phyloP scores from a whole-genome alignment of 2,113 vertebrate genomes.

The Clarias macrocephalus region DNA sequence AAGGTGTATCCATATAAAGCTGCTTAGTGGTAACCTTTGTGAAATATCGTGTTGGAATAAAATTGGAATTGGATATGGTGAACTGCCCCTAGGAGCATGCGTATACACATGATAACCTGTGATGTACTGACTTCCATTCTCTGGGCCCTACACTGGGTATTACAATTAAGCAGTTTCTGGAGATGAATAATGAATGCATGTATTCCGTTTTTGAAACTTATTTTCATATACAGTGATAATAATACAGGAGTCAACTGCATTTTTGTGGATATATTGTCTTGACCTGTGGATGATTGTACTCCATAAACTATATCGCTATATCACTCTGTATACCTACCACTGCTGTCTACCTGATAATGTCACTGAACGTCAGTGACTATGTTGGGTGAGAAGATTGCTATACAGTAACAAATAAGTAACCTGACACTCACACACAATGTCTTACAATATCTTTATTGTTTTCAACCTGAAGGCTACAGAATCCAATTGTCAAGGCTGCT shows the following conservation, averaged over 20 bases:
- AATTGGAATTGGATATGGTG: neutral
- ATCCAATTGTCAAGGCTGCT: slow-evolving; percentile 70
- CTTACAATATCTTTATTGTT: slow-evolving; percentile 71
- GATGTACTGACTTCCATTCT: neutral
- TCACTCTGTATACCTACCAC: neutral
- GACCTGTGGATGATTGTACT: neutral
- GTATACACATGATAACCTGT: neutral
- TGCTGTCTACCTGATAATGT: neutral
- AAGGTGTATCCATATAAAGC: too few species aligned
- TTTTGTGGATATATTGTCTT: neutral
- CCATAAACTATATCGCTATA: neutral
- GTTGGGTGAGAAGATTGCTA: too few species aligned
- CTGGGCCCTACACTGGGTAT: neutral
- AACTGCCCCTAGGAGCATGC: neutral
- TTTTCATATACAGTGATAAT: neutral
- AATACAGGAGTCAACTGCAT: neutral
- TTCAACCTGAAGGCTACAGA: slow-evolving; percentile 69
- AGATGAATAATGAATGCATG: neutral
- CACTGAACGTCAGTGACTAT: neutral
- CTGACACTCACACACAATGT: slow-evolving; percentile 48
- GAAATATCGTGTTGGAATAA: neutral
- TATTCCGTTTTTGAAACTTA: neutral
- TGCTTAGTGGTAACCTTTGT: too few species aligned
- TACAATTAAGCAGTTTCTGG: neutral
- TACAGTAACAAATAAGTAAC: neutral